Base-by-base conservation (phyloP, 2,113 vertebrate species). In the Onychostoma macrolepis region DNA sequence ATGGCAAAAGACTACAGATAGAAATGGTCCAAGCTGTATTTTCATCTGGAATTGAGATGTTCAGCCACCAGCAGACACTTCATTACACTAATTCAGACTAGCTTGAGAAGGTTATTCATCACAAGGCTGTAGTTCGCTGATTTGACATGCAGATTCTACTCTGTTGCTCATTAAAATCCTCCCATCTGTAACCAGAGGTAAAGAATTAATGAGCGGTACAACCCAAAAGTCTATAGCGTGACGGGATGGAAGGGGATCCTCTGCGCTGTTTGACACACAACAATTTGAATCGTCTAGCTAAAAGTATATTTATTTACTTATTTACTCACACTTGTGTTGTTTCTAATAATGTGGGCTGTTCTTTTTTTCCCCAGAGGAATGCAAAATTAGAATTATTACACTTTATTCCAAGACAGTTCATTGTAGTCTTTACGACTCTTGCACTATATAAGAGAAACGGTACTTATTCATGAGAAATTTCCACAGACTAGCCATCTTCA, bases 91-190 rank as follows among this genome's bases (percentile, higher is more conserved):
- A 82, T 82, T 69, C 80, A 67, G 17, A 83, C 19, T 83, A 45
- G 21, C 43, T 24, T 69, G 9, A 30, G 17, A 69, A 69, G 80
- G 38, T 11, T n/a, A 10, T 83, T 83, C 63, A 69, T 69, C 61
- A 69, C 45, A 77, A 19, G 45, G 26, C 26, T 69, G 26, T 67
- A 50, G 58, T 69, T 77, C 30, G 17, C 33, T 48, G 13, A 77
- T 78, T 56, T 83, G 56, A 78, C 50, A 53, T 72, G 41, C 48
- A n/a, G 79, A 72, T 76, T 83, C 76, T 48, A 38, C 28, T 79
- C 72, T 38, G 21, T 80, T 41, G 43, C 80, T 89, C 88, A 79
- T 89, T 89, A 72, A 86, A 86, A 80, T 45, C 63, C 53, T 38
- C 80, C 45, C 21, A 71, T 79, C 74, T 84, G 48, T 84, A 76